A percentile compares a stretch with the other conserved stretches of the same genome.
Conservation (phyloP, 2,113 vertebrate species). For the Aptenodytes patagonicus region DNA sequence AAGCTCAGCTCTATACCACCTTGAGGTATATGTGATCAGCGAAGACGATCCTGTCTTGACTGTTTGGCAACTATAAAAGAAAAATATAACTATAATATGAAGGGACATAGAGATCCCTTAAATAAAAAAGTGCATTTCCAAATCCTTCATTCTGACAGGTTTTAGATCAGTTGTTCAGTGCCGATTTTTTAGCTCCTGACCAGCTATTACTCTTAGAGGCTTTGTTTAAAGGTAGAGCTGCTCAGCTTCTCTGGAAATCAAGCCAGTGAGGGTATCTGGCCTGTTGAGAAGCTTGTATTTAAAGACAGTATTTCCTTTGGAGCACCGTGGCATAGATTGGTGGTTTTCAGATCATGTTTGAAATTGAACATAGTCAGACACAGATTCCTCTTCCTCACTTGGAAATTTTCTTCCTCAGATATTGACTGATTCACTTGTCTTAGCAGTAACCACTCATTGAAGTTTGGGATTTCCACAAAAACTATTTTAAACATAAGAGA, state of each 20-base stretch:
- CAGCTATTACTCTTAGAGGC: not conserved
- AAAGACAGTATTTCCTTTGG: not conserved
- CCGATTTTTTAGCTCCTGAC: not conserved
- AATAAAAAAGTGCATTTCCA: not conserved
- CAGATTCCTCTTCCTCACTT: not conserved
- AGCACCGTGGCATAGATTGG: fast-evolving
- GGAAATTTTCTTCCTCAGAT: not conserved
- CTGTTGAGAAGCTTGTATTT: not conserved
- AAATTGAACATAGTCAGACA: not conserved
- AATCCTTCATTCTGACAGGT: not conserved
- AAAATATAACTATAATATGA: not conserved
- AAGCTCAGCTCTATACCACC: not conserved
- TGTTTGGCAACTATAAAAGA: not conserved
- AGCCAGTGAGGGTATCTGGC: fast-evolving
- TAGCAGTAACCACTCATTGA: not conserved
- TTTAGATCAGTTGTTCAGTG: not conserved
- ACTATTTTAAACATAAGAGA: not conserved
- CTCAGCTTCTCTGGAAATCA: not conserved
- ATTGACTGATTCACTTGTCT: not conserved
- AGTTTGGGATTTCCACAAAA: not conserved
- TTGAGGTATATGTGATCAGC: not conserved
- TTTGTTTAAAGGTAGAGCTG: not conserved
- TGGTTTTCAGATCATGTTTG: not conserved
- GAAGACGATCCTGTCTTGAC: not conserved
- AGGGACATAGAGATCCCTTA: not conserved